Evolutionary conservation across 1,140 invertebrate species (phyloP), one percentile per base, ranked within the genome.

Genomic region (Megalonaias nervosa): DNA sequence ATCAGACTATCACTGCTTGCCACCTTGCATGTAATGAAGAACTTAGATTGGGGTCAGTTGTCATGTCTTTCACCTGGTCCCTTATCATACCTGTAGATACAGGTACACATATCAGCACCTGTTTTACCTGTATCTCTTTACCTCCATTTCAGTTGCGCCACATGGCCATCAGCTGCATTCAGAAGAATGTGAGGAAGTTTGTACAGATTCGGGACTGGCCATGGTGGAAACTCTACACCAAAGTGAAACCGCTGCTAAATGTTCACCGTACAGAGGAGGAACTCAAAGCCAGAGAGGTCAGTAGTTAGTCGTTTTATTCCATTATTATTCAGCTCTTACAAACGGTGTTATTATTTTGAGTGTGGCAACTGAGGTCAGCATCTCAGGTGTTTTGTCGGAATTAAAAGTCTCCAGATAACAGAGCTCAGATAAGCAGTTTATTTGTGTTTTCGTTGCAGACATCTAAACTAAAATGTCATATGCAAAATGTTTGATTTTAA

Each of bases 181-280:
- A 98, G 88, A 93, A 95, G 74, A 98, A 98, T 92, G 96, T 98
- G 2, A 94, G 95, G 80, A 97, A 97, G 83, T 95, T 97, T 87
- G 93, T 98, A 88, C 93, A 94, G 57, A 96, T 98, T 1, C 93
- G 95, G 66, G 96, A 97, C 90, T 99, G 97, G 97, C 94, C 96
- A 9, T 98, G 97, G 97, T 98, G 97, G 97, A 92, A 96, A 71
- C 92, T 98, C 67, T 94, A 97, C 86, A 95, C 97, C 26, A 94
- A 96, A 83, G 95, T 98, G 56, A 95, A 95, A 61, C 97, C 97
- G 23, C 92, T 98, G 70, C 92, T 98, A 23, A 97, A 97, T 88
- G 97, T 98, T 11, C 96, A 98, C 89, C 93, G 97, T 72, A 97
- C 96, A 19, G 97, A 98, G 89, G 96, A 98, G 90, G 95, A 97